Percentiles rank a stretch among this genome's conserved stretches.
Evolutionary conservation across 1,140 invertebrate genomes (phyloP).

Genomic region (Drosophila lacertosa): DNA sequence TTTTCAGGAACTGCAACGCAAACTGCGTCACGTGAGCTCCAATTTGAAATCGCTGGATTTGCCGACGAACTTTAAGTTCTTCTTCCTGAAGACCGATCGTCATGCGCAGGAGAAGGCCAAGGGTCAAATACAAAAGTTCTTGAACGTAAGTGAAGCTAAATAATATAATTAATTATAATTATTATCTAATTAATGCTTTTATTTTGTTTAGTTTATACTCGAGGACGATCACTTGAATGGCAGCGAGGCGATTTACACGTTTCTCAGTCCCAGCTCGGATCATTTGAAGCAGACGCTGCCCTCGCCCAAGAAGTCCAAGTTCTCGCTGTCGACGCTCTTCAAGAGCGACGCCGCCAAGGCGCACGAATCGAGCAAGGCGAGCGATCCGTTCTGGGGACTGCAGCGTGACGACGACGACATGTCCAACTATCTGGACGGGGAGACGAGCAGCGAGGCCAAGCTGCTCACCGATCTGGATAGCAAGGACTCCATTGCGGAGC

Average conservation of each 20-base stretch:
- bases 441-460: slow-evolving; percentile 84
- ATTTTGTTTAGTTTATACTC: slow-evolving; percentile 92
- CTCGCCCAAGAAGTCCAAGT: slow-evolving; percentile 92
- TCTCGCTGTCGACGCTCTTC: slow-evolving; percentile 93
- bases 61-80: slow-evolving; percentile 91
- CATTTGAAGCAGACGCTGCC: slow-evolving; percentile 91
- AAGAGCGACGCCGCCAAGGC: slow-evolving; percentile 88
- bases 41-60: slow-evolving; percentile 92
- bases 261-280: slow-evolving; percentile 94
- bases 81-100: slow-evolving; percentile 91
- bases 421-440: slow-evolving; percentile 88
- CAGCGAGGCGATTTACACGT: slow-evolving; percentile 94
- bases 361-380: slow-evolving; percentile 59
- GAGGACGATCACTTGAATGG: slow-evolving; percentile 94
- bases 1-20: slow-evolving; percentile 91
- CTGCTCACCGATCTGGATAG: slow-evolving; percentile 86
- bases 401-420: slow-evolving; percentile 88
- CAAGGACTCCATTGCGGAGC: slow-evolving; percentile 94
- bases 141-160: slow-evolving; percentile 87
- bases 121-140: slow-evolving; percentile 92
- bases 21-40: slow-evolving; percentile 91
- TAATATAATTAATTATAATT: too few relatives aligned
- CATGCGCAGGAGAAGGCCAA: slow-evolving; percentile 92
- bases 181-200: neutral
- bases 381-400: slow-evolving; percentile 82